Base-by-base conservation (phyloP, 1,140 invertebrate genomes). In the Luehdorfia chinensis region DNA sequence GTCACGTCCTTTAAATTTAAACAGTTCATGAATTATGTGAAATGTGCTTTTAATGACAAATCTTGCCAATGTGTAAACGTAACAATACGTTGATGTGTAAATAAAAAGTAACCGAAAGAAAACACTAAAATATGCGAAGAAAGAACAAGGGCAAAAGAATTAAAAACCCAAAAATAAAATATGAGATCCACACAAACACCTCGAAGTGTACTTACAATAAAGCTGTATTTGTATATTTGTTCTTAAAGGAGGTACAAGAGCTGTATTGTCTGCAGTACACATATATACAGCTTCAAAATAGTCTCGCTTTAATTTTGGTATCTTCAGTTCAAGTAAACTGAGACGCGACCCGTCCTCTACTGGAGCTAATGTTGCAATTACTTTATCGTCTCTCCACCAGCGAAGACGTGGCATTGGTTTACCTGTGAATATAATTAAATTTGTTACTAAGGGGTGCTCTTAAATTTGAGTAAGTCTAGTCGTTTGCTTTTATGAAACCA, bases 191-290 rank as follows among this genome's bases (percentile, higher is more conserved):
- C 12, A 14, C 13, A 28, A 47, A 43, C 19, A 27, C 14, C 12
- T 31, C 16, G 25, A 11, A 33, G 11, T 49, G 43, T 77, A 92
- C 91, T 92, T 84, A 92, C 91, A 87, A 75, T 93, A 92, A 73
- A 94, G 88, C 61, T 94, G 92, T 47, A 94, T 90, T 49, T 91
- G 90, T 37, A 94, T 89, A 88, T 81, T 94, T 88, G 79, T 94
- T 79, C 75, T 89, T 79, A 80, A 90, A 71, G 72, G 91, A 74
- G 60, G 93, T 77, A 61, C 92, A 80, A 66, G 90, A 74, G 56
- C 89, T 83, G 76, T 95, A 84, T 96, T 96, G 59, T 92, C 92
- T n/a, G 94, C 95, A 68, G 94, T 93, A 74, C 95, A 96, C 12
- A 93, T 94, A 72, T 94, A 94, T 9, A 93, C 90, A n/a, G 94